Conservation (phyloP, 2,888 invertebrate species). For the Microchrysa polita region DNA sequence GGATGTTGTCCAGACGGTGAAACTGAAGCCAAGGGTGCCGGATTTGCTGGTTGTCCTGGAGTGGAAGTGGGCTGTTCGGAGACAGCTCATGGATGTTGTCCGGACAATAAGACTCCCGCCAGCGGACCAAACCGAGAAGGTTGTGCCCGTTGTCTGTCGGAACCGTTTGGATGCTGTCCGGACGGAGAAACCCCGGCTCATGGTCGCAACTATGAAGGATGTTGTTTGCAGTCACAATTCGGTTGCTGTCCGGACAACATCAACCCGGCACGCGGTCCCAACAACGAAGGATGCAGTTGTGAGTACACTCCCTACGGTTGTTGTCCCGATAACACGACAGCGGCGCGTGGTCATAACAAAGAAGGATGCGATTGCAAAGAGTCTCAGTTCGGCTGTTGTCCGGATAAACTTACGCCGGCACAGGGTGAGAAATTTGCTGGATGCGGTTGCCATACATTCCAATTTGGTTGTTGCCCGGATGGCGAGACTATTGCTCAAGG, state of each 20-base stretch:
- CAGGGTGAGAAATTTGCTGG: slow-evolving; percentile 81
- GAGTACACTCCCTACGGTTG: slow-evolving; percentile 80
- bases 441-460: slow-evolving; percentile 84
- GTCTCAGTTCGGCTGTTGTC: slow-evolving; percentile 82
- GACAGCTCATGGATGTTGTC: slow-evolving; percentile 79
- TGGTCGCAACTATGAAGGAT: slow-evolving; percentile 84
- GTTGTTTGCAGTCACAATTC: slow-evolving; percentile 75
- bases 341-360: slow-evolving; percentile 80
- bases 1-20: slow-evolving; percentile 80
- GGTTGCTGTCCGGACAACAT: slow-evolving; percentile 95
- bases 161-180: slow-evolving; percentile 86
- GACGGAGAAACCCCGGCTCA: slow-evolving; percentile 87
- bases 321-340: slow-evolving; percentile 83
- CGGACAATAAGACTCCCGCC: slow-evolving; percentile 73
- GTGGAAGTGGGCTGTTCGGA: slow-evolving; percentile 65
- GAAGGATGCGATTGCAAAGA: slow-evolving; percentile 86
- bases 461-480: slow-evolving; percentile 92
- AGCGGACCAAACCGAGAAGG: slow-evolving; percentile 77
- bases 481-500: slow-evolving; percentile 81
- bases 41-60: slow-evolving; percentile 58
- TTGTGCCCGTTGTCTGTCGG: slow-evolving; percentile 76
- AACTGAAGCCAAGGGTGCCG: slow-evolving; percentile 71
- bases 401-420: slow-evolving; percentile 81
- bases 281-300: slow-evolving; percentile 83
- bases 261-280: slow-evolving; percentile 81